Evolutionary conservation across 1,140 invertebrate genomes (phyloP).

Genomic region (Aphelinus certus): DNA sequence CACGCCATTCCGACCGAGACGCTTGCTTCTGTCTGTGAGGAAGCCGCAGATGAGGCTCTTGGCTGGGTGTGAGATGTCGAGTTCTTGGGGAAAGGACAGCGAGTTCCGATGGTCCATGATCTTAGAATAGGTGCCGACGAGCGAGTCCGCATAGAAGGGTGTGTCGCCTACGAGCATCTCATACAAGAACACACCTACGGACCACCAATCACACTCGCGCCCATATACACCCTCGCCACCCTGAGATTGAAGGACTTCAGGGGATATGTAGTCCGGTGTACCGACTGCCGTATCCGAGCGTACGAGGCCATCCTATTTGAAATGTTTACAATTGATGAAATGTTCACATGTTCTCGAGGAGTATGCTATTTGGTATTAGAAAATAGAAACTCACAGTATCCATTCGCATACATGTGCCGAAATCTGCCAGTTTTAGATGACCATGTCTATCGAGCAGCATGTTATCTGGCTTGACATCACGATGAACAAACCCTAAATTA

Average conservation of each 20-base stretch:
- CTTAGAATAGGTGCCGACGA: conserved; percentile 98
- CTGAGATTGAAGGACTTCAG: conserved; percentile 97
- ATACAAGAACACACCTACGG: conserved; percentile 97
- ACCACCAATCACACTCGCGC: conserved; percentile 99
- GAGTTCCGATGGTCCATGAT: conserved; percentile 99
- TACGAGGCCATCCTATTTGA: conserved; percentile 86
- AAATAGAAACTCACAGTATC: conserved; percentile 72
- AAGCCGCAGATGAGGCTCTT: conserved; percentile 94
- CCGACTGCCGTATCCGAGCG: conserved; percentile 97
- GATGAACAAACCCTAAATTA: conserved; percentile 98
- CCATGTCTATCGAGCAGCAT: conserved; percentile 95
- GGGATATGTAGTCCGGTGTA: conserved; percentile 99
- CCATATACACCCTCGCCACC: conserved; percentile 96
- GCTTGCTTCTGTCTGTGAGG: conserved; percentile 88
- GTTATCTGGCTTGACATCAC: conserved; percentile 99
- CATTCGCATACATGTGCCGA: conserved; percentile 99
- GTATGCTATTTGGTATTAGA: conserved; percentile 22
- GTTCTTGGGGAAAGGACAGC: conserved; percentile 92
- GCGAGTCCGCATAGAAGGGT: conserved; percentile 97
- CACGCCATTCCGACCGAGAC: conserved; percentile 92
- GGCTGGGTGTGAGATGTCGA: conserved; percentile 90
- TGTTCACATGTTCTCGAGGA: neutral
- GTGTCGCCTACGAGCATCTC: conserved; percentile 99
- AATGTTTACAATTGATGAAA: conserved; percentile 24
- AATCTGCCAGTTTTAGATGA: conserved; percentile 97